Conservation (phyloP, 2,797 vertebrate species). For the Apodemus agrarius region DNA sequence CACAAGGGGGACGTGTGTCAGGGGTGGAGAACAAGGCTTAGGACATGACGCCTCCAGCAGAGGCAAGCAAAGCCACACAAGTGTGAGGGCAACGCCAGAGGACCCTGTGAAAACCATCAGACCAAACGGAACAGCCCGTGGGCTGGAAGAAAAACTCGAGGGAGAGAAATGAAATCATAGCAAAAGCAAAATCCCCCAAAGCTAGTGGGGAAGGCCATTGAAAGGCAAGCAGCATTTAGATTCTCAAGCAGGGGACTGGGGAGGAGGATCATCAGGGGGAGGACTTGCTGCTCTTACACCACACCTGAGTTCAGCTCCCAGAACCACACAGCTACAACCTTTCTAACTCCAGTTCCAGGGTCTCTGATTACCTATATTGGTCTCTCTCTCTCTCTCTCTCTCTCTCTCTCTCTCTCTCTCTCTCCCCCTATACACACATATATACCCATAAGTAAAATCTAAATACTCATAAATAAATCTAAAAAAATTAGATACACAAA, state of each 20-base stretch:
- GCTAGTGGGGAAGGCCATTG: not conserved
- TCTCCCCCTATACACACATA: not conserved
- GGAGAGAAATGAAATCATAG: not conserved
- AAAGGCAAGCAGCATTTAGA: not conserved
- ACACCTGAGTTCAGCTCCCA: not conserved
- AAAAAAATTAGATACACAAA: not conserved
- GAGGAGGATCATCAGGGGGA: not conserved
- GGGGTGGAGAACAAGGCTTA: not conserved
- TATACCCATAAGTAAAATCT: not conserved
- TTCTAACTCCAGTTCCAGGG: not conserved
- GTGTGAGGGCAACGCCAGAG: not conserved
- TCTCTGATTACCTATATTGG: not conserved
- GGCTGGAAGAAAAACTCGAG: not conserved
- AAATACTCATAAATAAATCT: not conserved
- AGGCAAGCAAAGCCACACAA: not conserved
- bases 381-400: no score
- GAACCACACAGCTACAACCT: not conserved
- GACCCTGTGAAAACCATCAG: not conserved
- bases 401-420: no score
- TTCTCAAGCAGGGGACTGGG: not conserved
- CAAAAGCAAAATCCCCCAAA: not conserved
- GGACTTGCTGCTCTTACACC: not conserved
- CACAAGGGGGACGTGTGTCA: not conserved
- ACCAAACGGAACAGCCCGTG: not conserved
- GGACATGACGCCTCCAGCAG: not conserved